Evolutionary conservation across 1,140 invertebrate species (phyloP), one percentile per base, ranked within the genome.

Genomic region (Zaprionus ornatus): DNA sequence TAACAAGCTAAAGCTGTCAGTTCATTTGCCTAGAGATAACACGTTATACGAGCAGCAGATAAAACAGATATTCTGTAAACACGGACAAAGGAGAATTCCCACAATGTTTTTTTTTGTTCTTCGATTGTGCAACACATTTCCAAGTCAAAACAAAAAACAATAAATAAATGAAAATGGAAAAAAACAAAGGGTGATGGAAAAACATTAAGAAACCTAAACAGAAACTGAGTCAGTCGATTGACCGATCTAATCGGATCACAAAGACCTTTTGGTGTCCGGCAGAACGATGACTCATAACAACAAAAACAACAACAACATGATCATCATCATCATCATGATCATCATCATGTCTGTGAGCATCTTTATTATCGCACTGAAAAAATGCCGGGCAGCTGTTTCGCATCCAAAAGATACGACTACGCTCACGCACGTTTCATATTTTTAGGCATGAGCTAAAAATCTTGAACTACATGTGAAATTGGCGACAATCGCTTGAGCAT

Each of bases 401-500:
- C 74, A 42, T 79, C 71, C 25, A 55, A 54, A 59, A 68, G 63
- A 68, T 35, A 67, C 64, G 19, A 52, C 52, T 57, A 74, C 73
- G 69, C 69, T 74, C 80, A 77, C 66, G 69, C 80, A 65, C 60
- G 52, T 56, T 64, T 52, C 68, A 61, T 88, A 81, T 88, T 81
- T 88, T 84, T 88, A 79, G 84, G 62, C 40, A 78, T 87, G 84
- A 88, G 80, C 80, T 74, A 67, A 71, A 87, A 19, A 25, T 23
- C 4, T 48, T 50, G n/a, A 54, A 37, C 32, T 67, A 74, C 74
- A 64, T 42, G 27, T 21, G 60, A 50, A 55, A 50, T 45, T 57
- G 60, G 55, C 65, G 32, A 78, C 29, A 74, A 62, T 67, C 67
- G 67, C 40, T 40, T 42, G 12, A 40, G 50, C 32, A 57, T 64